phyloP scores from a whole-genome alignment of 2,113 vertebrate species.

The Hymenochirus boettgeri region DNA sequence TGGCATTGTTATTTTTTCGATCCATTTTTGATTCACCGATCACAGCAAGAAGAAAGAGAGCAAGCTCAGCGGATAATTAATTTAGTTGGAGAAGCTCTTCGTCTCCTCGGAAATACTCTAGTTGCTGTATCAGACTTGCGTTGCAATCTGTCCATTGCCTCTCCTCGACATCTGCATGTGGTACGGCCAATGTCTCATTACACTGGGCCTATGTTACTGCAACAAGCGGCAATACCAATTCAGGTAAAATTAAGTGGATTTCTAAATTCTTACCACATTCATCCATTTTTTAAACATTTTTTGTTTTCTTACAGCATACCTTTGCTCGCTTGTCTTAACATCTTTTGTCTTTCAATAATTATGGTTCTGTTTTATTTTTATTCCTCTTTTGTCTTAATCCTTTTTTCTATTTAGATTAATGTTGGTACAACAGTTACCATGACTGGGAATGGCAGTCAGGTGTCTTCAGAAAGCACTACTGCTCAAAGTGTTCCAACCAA shows the following conservation, averaged over 20 bases:
- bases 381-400: background rate
- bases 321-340: background rate
- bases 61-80: slow-evolving; percentile 80
- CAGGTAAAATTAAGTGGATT: too few species aligned
- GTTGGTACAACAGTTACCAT: slow-evolving; percentile 81
- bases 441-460: slow-evolving; percentile 65
- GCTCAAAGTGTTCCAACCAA: slow-evolving; percentile 57
- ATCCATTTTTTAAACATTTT: too few species aligned
- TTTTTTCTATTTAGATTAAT: slow-evolving; percentile 68
- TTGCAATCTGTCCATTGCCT: slow-evolving; percentile 72
- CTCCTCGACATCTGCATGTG: slow-evolving; percentile 83
- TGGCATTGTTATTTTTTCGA: too few species aligned
- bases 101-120: slow-evolving; percentile 80
- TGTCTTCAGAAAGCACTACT: slow-evolving; percentile 41
- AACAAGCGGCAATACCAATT: slow-evolving; percentile 78
- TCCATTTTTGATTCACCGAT: background rate
- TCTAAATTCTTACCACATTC: too few species aligned
- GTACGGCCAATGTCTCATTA: slow-evolving; percentile 86
- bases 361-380: background rate
- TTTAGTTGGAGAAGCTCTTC: slow-evolving; percentile 77
- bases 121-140: slow-evolving; percentile 83
- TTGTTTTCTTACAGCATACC: background rate
- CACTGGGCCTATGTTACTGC: slow-evolving; percentile 71
- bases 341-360: background rate
- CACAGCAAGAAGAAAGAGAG: slow-evolving; percentile 74